Conservation (phyloP, 1,140 invertebrate genomes). For the Metopolophium dirhodum region DNA sequence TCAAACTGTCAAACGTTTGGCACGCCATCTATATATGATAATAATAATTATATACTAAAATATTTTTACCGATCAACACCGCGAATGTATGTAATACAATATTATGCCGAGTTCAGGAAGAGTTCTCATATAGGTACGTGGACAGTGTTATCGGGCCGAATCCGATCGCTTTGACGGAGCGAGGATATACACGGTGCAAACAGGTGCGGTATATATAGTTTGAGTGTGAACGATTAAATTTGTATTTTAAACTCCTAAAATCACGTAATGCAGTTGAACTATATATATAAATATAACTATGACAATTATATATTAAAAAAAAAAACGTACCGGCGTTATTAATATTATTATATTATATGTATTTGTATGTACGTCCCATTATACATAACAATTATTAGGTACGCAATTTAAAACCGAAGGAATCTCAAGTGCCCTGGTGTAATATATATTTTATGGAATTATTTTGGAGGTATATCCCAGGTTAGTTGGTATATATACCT, state of each 20-base stretch:
- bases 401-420: not conserved
- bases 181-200: not conserved
- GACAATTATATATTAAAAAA: not conserved
- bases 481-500: not conserved
- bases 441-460: not conserved
- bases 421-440: not conserved
- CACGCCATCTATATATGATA: not conserved
- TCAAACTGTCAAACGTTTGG: too few species aligned
- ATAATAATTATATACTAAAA: not conserved
- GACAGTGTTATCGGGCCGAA: not conserved
- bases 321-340: not conserved
- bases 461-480: not conserved
- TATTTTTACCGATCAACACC: not conserved
- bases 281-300: not conserved
- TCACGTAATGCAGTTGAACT: not conserved
- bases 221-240: not conserved
- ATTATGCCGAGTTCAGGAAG: not conserved
- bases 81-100: not conserved
- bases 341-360: not conserved
- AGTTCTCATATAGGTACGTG: not conserved
- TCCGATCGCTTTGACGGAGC: not conserved
- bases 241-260: not conserved
- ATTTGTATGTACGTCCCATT: not conserved
- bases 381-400: not conserved
- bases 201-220: not conserved